phyloP scores from a whole-genome alignment of 1,140 invertebrate genomes.

The Aporrectodea caliginosa region DNA sequence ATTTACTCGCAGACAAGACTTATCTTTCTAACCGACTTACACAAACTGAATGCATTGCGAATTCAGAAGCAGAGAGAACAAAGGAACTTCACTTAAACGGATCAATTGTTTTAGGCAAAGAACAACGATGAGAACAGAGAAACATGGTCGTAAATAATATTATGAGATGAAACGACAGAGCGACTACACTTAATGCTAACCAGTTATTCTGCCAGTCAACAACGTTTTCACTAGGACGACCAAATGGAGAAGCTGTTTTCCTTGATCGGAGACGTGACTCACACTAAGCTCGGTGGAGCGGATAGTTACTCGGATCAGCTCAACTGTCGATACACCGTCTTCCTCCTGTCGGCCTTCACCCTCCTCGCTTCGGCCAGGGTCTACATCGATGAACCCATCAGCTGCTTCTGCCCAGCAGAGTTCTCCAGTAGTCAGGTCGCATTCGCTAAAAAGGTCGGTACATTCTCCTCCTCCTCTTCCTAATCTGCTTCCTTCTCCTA shows the following conservation, averaged over 20 bases:
- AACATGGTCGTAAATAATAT: no score
- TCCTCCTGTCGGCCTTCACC: constrained; percentile 1
- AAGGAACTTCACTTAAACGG: no score
- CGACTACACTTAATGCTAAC: no score
- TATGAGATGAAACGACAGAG: no score
- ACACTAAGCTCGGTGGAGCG: constrained; percentile 12
- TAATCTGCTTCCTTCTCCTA: background rate
- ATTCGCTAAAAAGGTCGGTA: constrained; percentile 8
- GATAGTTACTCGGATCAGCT: constrained; percentile 16
- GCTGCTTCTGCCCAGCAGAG: background rate
- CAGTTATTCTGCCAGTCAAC: no score
- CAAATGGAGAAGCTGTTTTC: constrained; percentile 11
- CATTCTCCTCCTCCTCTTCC: background rate
- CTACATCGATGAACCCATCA: constrained; percentile 10
- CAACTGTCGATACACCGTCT: constrained; percentile 11
- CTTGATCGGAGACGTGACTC: constrained; percentile 10
- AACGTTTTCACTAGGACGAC: background rate
- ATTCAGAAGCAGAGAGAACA: no score
- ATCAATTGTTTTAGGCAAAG: no score
- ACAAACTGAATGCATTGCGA: no score
- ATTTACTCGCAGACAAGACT: no score
- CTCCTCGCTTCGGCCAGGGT: constrained; percentile 1
- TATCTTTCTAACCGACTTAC: no score
- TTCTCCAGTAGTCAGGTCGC: background rate
- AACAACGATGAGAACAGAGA: no score